phyloP scores from a whole-genome alignment of 2,888 invertebrate species.

The Orthosia gracilis region DNA sequence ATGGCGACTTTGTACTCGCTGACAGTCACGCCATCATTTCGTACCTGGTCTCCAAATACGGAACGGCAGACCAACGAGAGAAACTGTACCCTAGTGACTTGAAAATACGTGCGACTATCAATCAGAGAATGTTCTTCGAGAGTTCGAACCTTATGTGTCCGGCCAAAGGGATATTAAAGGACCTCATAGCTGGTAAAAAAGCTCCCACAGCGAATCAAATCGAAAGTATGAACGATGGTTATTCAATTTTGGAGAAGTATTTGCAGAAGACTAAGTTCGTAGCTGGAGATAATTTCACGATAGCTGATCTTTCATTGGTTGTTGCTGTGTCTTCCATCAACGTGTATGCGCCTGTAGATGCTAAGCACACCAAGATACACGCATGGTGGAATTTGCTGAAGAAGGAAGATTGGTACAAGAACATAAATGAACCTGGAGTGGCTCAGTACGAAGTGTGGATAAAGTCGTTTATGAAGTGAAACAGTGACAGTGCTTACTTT shows the following conservation, averaged over 20 bases:
- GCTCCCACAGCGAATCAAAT: slow-evolving; percentile 19
- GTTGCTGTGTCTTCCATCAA: slow-evolving; percentile 4
- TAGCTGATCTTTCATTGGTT: slow-evolving; percentile 21
- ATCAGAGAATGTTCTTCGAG: slow-evolving; percentile 30
- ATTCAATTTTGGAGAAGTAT: slow-evolving; percentile 30
- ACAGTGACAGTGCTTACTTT: not conserved
- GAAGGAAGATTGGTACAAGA: slow-evolving; percentile 33
- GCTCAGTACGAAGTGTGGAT: slow-evolving; percentile 8
- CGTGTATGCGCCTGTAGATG: slow-evolving; percentile 22
- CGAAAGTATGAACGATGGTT: slow-evolving; percentile 10
- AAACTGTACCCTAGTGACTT: slow-evolving; percentile 33
- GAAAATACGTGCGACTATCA: slow-evolving; percentile 33
- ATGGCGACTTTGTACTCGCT: slow-evolving; percentile 22
- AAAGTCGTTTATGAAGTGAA: slow-evolving; percentile 1
- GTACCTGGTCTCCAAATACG: slow-evolving; percentile 29
- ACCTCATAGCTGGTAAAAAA: slow-evolving; percentile 6
- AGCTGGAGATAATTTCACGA: slow-evolving; percentile 22
- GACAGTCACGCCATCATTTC: slow-evolving; percentile 22
- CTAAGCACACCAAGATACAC: slow-evolving; percentile 14
- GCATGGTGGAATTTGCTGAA: slow-evolving; percentile 31
- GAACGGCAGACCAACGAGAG: slow-evolving; percentile 12
- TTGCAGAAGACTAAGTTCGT: slow-evolving; percentile 29
- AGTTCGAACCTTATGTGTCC: not conserved
- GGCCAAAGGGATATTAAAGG: slow-evolving; percentile 1
- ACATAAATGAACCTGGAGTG: slow-evolving; percentile 27